These are phyloP conservation scores for Synergus umbraculus DNA, from an alignment of 2,888 invertebrate genomes.

Conservation along the genomic window DNA sequence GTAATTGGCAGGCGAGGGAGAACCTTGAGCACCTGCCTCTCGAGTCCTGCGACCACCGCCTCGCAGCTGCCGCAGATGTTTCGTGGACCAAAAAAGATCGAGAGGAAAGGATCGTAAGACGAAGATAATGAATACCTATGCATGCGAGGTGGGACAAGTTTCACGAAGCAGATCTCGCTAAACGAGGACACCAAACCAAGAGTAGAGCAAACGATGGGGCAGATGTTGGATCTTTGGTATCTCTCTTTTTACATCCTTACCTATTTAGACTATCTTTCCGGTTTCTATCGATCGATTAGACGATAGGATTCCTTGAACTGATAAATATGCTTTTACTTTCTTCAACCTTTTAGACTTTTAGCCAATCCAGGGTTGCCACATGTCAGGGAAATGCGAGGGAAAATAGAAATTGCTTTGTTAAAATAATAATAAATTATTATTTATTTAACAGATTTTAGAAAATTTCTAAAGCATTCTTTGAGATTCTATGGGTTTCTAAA, in stretches of 20 bases:
- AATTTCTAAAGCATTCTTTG: too few relatives aligned
- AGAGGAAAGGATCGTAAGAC: slow-evolving; percentile 61
- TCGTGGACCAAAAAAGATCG: slow-evolving; percentile 66
- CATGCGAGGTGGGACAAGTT: slow-evolving; percentile 66
- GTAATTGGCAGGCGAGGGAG: slow-evolving; percentile 67
- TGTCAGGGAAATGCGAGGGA: too few relatives aligned
- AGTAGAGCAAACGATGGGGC: slow-evolving; percentile 25
- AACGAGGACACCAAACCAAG: slow-evolving; percentile 16
- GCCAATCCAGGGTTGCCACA: background rate
- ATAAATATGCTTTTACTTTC: background rate
- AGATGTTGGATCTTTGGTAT: slow-evolving; percentile 34
- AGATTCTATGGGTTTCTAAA: too few relatives aligned
- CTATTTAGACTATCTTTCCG: background rate
- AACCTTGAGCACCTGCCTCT: slow-evolving; percentile 69
- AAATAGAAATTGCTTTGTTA: too few relatives aligned
- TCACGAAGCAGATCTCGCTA: slow-evolving; percentile 45
- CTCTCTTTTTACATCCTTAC: slow-evolving; percentile 13
- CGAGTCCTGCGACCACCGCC: slow-evolving; percentile 65
- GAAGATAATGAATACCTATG: slow-evolving; percentile 70
- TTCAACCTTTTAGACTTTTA: background rate
- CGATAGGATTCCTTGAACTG: background rate
- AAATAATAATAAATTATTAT: too few relatives aligned
- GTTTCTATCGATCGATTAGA: background rate
- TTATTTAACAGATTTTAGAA: too few relatives aligned
- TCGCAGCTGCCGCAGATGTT: slow-evolving; percentile 77